Percentiles rank a stretch among this genome's conserved stretches.
phyloP scores from a whole-genome alignment of 2,888 invertebrate genomes.

The Drosophila recens region DNA sequence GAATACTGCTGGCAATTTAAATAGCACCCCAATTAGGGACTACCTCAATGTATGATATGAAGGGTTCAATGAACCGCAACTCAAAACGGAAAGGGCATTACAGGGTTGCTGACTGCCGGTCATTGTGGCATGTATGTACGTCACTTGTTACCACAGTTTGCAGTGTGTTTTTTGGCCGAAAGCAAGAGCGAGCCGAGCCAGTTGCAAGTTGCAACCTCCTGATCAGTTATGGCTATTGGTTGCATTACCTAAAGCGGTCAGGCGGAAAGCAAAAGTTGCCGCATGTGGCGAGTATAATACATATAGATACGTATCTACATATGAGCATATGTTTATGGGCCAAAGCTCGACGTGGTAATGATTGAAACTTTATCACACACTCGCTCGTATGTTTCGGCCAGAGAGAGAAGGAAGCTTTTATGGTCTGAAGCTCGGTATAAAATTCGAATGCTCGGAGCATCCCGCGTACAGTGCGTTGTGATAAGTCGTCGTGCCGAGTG shows the following conservation, averaged over 20 bases:
- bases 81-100: slow-evolving; percentile 52
- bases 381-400: not conserved
- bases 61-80: slow-evolving; percentile 65
- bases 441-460: slow-evolving; percentile 58
- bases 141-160: slow-evolving; percentile 26
- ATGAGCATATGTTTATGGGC: slow-evolving; percentile 52
- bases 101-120: slow-evolving; percentile 57
- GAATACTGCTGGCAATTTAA: slow-evolving; percentile 25
- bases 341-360: slow-evolving; percentile 57
- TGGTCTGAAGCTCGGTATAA: slow-evolving; percentile 67
- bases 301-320: not conserved
- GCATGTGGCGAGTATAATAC: slow-evolving; percentile 17
- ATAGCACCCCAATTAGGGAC: slow-evolving; percentile 54
- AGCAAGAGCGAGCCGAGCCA: slow-evolving; percentile 13
- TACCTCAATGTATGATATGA: not conserved
- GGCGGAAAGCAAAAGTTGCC: slow-evolving; percentile 68
- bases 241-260: slow-evolving; percentile 57
- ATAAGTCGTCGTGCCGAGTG: slow-evolving; percentile 64
- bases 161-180: too few species aligned
- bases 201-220: slow-evolving; percentile 31
- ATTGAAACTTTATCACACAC: slow-evolving; percentile 14
- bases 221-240: slow-evolving; percentile 38
- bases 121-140: slow-evolving; percentile 9
- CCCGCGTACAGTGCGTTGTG: slow-evolving; percentile 66
- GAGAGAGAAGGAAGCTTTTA: slow-evolving; percentile 44